phyloP scores from a whole-genome alignment of 2,113 vertebrate genomes.

The Oncorhynchus tshawytscha region DNA sequence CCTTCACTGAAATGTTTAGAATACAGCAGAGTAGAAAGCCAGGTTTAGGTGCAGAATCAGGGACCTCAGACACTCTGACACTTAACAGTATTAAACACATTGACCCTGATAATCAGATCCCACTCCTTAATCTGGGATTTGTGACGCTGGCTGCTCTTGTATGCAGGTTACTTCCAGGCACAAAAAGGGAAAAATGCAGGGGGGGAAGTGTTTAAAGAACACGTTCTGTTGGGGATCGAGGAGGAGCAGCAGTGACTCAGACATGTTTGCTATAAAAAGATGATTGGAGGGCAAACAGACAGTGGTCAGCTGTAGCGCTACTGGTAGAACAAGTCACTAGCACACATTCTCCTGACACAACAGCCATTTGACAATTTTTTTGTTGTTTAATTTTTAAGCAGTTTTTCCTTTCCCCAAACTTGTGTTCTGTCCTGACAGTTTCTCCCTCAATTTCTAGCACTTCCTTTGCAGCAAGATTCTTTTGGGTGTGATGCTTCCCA shows the following conservation, averaged over 20 bases:
- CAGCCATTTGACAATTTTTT: background rate
- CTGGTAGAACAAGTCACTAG: background rate
- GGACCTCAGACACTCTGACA: background rate
- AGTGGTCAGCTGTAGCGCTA: background rate
- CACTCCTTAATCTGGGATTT: conserved; percentile 18
- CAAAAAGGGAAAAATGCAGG: background rate
- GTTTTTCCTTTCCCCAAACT: too few species aligned
- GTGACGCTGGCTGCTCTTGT: background rate
- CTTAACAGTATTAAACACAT: background rate
- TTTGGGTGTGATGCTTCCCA: background rate
- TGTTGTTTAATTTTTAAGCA: too few species aligned
- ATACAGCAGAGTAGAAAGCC: background rate
- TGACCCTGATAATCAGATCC: conserved; percentile 1
- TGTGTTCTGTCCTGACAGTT: background rate
- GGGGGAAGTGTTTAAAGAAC: background rate
- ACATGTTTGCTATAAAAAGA: background rate
- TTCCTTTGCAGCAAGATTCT: background rate
- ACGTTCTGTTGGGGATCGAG: background rate
- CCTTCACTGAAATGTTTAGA: background rate
- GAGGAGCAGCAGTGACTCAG: background rate
- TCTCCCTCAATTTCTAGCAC: background rate
- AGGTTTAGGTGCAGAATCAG: background rate
- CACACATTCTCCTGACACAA: background rate
- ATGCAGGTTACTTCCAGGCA: background rate
- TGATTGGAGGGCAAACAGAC: background rate